Conservation (phyloP, 2,113 vertebrate species). For the Ammodytes marinus region DNA sequence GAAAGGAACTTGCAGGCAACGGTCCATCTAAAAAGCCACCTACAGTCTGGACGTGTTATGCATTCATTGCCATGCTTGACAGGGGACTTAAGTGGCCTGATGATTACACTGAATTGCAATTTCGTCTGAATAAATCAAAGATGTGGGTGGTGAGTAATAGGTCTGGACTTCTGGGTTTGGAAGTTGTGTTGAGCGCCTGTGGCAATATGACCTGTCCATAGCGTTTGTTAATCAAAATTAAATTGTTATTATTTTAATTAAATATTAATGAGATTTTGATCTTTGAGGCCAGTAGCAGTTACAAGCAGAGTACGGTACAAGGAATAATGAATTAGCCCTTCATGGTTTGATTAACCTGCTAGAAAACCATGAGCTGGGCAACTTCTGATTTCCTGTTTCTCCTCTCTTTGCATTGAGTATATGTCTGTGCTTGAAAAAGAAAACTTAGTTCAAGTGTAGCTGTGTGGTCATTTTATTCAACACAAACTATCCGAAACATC, state of each 20-base stretch:
- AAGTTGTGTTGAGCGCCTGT: neutral
- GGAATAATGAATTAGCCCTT: neutral
- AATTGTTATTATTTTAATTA: neutral
- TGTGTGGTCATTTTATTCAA: neutral
- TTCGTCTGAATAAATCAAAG: neutral
- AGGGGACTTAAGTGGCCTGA: conserved; percentile 20
- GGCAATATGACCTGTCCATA: neutral
- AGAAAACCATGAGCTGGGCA: neutral
- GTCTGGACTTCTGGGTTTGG: neutral
- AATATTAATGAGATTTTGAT: neutral
- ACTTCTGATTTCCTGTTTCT: neutral
- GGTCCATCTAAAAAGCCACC: conserved; percentile 18
- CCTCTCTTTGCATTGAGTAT: neutral
- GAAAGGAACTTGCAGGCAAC: conserved; percentile 8
- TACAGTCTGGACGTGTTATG: neutral
- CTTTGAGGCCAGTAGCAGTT: neutral
- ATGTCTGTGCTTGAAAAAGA: neutral
- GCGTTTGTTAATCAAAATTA: neutral
- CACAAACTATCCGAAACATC: neutral
- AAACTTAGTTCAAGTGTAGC: neutral
- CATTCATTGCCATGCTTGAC: conserved; percentile 17
- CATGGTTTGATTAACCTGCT: neutral
- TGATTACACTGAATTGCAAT: conserved; percentile 15
- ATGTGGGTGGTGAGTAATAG: conserved; percentile 24
- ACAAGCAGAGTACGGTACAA: neutral